Base-by-base conservation (phyloP, 2,797 vertebrate species). In the Bucorvus abyssinicus region DNA sequence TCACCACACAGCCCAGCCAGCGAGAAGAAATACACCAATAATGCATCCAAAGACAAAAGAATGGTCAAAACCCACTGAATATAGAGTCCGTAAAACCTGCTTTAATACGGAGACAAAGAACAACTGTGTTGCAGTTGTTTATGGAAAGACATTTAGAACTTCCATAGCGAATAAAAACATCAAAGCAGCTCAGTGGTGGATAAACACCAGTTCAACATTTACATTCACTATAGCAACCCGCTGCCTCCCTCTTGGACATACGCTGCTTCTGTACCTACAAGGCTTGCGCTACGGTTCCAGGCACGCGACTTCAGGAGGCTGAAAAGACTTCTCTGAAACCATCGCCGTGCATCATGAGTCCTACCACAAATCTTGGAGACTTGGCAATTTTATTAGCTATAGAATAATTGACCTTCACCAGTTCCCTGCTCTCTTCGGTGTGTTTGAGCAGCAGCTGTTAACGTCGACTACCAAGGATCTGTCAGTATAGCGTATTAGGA, bases 161-260 rank as follows among this genome's bases (percentile, higher is more conserved):
- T 89, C 47, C 27, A 45, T 6, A 42, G 6, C 76, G 21, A 95
- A 63, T 59, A 74, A 81, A 89, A 94, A 45, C 49, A 77, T 42
- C 34, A 83, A 84, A 82, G 52, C 26, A 83, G n/a, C 42, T 82
- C 42, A 82, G 30, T 2, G n/a, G 40, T 57, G 78, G 34, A 60
- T 69, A 76, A 90, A 92, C 47, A 80, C 30, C 26, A 67, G 70
- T 68, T 87, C 49, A 93, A 50, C 83, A 90, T 92, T 96, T 84
- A 90, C 63, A 94, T 92, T 95, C 63, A 87, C 86, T 95, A 93
- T 60, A 74, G 86, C 70, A 95, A 93, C 86, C 40, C 4, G 2
- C 60, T 84, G 45, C 30, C 80, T 91, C n/a, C 12, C 34, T 93
- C 68, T 74, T 90, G 86, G 95, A 90, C 63, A 45, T 70, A 75